phyloP scores from a whole-genome alignment of 2,888 invertebrate genomes.

The Lysandra bellargus region DNA sequence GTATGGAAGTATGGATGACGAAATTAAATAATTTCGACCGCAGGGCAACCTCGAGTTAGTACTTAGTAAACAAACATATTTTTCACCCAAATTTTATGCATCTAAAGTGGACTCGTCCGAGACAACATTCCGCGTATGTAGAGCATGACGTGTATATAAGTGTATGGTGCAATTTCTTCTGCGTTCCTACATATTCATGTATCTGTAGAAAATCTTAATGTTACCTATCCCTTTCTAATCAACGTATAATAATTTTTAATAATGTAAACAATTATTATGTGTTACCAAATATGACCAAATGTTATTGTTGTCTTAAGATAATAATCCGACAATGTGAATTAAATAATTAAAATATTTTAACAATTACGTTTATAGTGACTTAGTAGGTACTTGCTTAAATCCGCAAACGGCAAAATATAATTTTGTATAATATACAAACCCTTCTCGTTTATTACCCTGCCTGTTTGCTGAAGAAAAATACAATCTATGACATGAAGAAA shows the following conservation, averaged over 20 bases:
- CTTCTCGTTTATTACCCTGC: too few species aligned
- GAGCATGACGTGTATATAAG: slow-evolving; percentile 28
- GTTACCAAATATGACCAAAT: neutral
- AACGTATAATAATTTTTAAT: neutral
- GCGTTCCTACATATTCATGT: neutral
- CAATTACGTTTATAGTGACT: too few species aligned
- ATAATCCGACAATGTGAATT: too few species aligned
- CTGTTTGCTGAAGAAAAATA: too few species aligned
- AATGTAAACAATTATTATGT: neutral
- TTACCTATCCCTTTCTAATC: neutral
- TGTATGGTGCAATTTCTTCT: slow-evolving; percentile 9
- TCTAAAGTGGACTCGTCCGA: slow-evolving; percentile 25
- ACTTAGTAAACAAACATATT: neutral
- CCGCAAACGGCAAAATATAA: too few species aligned
- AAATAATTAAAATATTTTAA: neutral
- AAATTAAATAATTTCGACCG: too few species aligned
- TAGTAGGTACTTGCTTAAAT: too few species aligned
- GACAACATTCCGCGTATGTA: slow-evolving; percentile 35
- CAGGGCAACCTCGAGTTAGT: too few species aligned
- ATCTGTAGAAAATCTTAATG: neutral
- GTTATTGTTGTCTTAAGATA: neutral
- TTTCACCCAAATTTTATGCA: neutral
- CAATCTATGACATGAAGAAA: too few species aligned
- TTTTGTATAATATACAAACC: too few species aligned
- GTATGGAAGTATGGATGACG: too few species aligned